phyloP scores from a whole-genome alignment of 2,113 vertebrate genomes.

The Centrocercus urophasianus region DNA sequence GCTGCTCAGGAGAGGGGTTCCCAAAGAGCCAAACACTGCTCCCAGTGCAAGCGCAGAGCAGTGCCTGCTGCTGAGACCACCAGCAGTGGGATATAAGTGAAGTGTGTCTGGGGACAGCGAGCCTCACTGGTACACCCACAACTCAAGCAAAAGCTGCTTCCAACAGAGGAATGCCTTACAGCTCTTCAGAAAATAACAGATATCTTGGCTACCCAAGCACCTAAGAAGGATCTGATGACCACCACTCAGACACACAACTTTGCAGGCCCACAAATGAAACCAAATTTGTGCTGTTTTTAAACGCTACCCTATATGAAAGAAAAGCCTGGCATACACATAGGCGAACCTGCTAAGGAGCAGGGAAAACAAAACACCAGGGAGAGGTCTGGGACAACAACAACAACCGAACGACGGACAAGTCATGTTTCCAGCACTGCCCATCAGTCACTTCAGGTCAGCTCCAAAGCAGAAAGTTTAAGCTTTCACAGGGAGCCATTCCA shows the following conservation, averaged over 20 bases:
- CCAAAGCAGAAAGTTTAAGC: not conserved
- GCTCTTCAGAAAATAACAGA: not conserved
- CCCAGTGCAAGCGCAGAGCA: accelerated
- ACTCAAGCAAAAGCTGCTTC: not conserved
- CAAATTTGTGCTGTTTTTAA: not conserved
- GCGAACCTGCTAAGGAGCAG: not conserved
- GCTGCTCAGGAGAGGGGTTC: not conserved
- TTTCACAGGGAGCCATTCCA: constrained; percentile 28
- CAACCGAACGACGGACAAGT: constrained; percentile 57
- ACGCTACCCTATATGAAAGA: not conserved
- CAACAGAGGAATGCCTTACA: not conserved
- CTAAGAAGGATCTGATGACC: not conserved
- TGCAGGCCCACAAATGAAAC: not conserved
- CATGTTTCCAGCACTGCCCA: constrained; percentile 8
- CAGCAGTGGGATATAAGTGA: not conserved
- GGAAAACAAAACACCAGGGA: constrained; percentile 16
- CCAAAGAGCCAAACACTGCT: not conserved
- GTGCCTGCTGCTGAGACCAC: not conserved
- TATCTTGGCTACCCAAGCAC: not conserved
- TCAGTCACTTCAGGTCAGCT: not conserved
- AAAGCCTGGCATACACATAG: not conserved
- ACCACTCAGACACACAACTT: not conserved
- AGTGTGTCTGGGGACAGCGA: not conserved
- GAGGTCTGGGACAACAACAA: not conserved
- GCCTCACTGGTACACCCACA: not conserved